These are phyloP conservation scores for Syrphus vitripennis DNA, from an alignment of 2,888 invertebrate species.

Conservation along the genomic window DNA sequence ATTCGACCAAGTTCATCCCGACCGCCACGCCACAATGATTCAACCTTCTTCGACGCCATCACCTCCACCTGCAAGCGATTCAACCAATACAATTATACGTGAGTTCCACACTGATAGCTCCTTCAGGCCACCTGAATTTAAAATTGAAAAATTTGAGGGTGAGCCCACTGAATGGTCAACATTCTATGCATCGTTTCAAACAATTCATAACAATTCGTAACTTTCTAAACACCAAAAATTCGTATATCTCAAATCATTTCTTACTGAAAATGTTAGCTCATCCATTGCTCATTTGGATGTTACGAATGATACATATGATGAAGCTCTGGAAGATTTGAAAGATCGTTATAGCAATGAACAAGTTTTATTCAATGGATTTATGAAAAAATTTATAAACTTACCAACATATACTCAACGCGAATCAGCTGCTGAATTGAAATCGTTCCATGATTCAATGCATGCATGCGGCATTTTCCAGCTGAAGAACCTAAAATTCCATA, in stretches of 20 bases:
- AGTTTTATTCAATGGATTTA: neutral
- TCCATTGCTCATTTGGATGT: neutral
- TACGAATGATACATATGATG: neutral
- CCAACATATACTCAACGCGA: too few relatives aligned
- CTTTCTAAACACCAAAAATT: too few relatives aligned
- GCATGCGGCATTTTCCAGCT: neutral
- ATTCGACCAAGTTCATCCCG: neutral
- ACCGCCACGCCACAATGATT: neutral
- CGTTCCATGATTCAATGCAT: neutral
- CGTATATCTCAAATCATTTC: neutral
- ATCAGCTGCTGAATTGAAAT: too few relatives aligned
- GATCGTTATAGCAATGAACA: neutral
- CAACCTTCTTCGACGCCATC: too few relatives aligned
- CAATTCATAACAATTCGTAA: too few relatives aligned
- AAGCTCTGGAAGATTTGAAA: too few relatives aligned
- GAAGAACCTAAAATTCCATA: neutral
- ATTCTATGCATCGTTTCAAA: too few relatives aligned
- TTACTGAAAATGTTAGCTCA: neutral
- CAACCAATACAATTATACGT: conserved; percentile 27
- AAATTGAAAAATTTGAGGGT: too few relatives aligned
- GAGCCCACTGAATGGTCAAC: neutral
- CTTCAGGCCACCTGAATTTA: conserved; percentile 12
- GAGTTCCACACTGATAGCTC: conserved; percentile 26
- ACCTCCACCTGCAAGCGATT: too few relatives aligned
- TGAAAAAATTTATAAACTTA: neutral